Conservation (phyloP, 2,797 vertebrate genomes). For the Lepidocolaptes lacrymiger region DNA sequence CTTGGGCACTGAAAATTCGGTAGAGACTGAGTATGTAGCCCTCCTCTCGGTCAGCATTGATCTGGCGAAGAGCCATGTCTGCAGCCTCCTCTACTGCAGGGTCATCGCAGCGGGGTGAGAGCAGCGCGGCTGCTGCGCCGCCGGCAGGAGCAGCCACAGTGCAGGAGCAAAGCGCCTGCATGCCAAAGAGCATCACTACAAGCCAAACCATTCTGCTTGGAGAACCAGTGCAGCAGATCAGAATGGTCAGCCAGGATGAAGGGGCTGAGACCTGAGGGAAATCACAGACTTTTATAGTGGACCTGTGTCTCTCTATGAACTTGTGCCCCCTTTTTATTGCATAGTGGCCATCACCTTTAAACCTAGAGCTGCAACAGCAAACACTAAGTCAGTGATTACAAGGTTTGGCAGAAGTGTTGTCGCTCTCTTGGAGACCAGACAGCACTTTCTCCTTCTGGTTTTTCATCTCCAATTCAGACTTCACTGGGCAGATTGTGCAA, state of each 20-base stretch:
- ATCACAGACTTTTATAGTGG: neutral
- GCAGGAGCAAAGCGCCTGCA: neutral
- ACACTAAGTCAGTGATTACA: conserved; percentile 66
- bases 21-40: conserved; percentile 71
- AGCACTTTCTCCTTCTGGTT: neutral
- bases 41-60: conserved; percentile 59
- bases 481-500: neutral
- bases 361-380: conserved; percentile 26
- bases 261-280: neutral
- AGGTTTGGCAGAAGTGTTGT: neutral
- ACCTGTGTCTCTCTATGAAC: neutral
- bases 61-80: conserved; percentile 51
- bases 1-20: conserved; percentile 42
- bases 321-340: neutral
- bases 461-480: neutral
- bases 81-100: conserved; percentile 29
- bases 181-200: conserved; percentile 2
- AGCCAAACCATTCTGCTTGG: conserved; percentile 52
- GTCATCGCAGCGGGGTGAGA: conserved; percentile 19
- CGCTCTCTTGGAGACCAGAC: neutral
- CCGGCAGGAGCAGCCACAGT: neutral
- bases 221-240: neutral
- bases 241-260: neutral
- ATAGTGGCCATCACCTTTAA: conserved; percentile 25
- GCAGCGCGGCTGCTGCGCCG: neutral